Evolutionary conservation across 2,797 vertebrate genomes (phyloP).

Genomic region (Trematomus bernacchii): DNA sequence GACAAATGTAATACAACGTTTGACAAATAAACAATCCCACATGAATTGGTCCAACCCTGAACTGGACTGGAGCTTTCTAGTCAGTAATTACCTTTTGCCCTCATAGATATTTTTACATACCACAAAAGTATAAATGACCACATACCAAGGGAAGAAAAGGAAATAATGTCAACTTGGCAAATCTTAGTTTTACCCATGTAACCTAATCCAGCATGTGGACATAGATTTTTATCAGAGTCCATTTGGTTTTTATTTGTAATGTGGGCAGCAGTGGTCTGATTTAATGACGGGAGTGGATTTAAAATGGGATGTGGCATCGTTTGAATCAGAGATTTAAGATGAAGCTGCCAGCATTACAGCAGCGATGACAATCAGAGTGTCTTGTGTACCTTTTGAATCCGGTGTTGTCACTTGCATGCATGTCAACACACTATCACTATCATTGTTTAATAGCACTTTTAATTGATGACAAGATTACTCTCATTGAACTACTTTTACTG

Average conservation of each 20-base stretch:
- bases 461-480: too few relatives aligned
- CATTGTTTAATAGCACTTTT: constrained; percentile 1
- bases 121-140: constrained; percentile 64
- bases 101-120: constrained; percentile 55
- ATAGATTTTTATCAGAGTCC: constrained; percentile 73
- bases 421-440: constrained; percentile 9
- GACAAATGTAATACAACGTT: constrained; percentile 72
- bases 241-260: constrained; percentile 71
- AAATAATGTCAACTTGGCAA: constrained; percentile 24
- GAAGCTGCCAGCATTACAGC: constrained; percentile 47
- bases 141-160: constrained; percentile 46
- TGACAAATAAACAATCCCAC: constrained; percentile 77
- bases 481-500: background rate
- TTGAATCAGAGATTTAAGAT: constrained; percentile 66
- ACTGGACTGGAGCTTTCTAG: constrained; percentile 53
- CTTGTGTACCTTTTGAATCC: constrained; percentile 9
- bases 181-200: constrained; percentile 49
- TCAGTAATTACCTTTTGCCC: constrained; percentile 79
- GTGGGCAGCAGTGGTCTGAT: constrained; percentile 41
- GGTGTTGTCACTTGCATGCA: constrained; percentile 29
- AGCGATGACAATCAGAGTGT: constrained; percentile 25
- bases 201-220: constrained; percentile 57
- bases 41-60: constrained; percentile 34
- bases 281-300: constrained; percentile 55
- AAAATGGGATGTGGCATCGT: constrained; percentile 68